A percentile compares a stretch with the other conserved stretches of the same genome.
These are phyloP conservation scores for Sycophaga agraensis DNA, from an alignment of 1,140 invertebrate species.

Conservation along the genomic window DNA sequence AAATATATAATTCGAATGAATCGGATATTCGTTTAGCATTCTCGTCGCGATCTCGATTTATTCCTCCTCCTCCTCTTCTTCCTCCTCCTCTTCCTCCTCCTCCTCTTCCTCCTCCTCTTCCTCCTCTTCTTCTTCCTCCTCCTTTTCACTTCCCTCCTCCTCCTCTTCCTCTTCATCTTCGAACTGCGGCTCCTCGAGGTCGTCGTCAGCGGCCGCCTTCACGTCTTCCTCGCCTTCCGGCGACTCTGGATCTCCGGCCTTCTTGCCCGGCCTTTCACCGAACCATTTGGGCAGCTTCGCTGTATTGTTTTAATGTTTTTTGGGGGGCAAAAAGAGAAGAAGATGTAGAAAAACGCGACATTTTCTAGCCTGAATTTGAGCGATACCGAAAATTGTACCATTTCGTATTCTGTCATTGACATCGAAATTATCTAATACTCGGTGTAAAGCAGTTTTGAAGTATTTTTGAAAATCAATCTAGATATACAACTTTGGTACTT, in stretches of 20 bases:
- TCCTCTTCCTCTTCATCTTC: conserved; percentile 68
- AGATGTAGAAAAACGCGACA: too few relatives aligned
- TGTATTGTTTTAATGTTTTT: conserved; percentile 55
- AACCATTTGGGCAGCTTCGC: conserved; percentile 92
- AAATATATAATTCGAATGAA: neutral
- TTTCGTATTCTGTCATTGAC: too few relatives aligned
- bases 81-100: conserved; percentile 66
- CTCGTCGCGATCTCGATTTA: conserved; percentile 44
- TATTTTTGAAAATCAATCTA: too few relatives aligned
- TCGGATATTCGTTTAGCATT: neutral
- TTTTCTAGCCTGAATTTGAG: too few relatives aligned
- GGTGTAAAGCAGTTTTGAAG: too few relatives aligned
- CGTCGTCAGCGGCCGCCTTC: conserved; percentile 67
- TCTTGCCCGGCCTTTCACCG: conserved; percentile 89
- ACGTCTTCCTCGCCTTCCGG: conserved; percentile 86
- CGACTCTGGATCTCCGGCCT: conserved; percentile 81
- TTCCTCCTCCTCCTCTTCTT: conserved; percentile 68
- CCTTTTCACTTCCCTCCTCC: conserved; percentile 71
- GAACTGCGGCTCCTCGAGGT: conserved; percentile 50
- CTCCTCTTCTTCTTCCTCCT: conserved; percentile 71
- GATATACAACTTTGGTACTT: too few relatives aligned
- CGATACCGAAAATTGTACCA: too few relatives aligned
- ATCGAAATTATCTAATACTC: too few relatives aligned
- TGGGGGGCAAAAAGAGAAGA: too few relatives aligned
- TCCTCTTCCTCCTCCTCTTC: conserved; percentile 73